A percentile compares a stretch with the other conserved stretches of the same genome.
These are phyloP conservation scores for Ceyx erithaca DNA, from an alignment of 2,797 vertebrate species.

Conservation along the genomic window DNA sequence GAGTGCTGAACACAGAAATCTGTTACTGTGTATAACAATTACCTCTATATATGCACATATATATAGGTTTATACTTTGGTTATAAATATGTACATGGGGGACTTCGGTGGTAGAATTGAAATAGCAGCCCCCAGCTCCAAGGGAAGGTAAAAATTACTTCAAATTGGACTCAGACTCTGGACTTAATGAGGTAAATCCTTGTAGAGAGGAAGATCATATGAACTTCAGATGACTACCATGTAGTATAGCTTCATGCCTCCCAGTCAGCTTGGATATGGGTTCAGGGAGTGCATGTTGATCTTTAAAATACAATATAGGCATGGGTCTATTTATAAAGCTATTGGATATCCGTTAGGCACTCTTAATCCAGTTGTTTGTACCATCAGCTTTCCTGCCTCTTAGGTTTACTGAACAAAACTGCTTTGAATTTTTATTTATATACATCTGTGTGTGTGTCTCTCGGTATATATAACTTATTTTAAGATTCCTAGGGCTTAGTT, in stretches of 20 bases:
- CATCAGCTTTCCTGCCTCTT: neutral
- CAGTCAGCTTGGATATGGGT: neutral
- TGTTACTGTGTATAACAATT: neutral
- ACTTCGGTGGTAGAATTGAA: neutral
- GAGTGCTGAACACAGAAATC: neutral
- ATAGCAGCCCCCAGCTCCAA: neutral
- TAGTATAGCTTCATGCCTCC: neutral
- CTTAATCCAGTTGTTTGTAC: neutral
- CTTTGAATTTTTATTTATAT: neutral
- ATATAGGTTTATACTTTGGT: neutral
- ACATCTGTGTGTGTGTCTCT: neutral
- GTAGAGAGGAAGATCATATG: neutral
- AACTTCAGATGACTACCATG: neutral
- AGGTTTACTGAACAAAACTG: neutral
- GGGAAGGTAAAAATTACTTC: neutral
- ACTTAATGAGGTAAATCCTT: fast-evolving
- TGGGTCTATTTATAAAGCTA: neutral
- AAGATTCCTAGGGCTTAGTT: neutral
- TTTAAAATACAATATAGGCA: neutral
- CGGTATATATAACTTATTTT: neutral
- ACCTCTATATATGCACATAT: fast-evolving
- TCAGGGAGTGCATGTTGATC: neutral
- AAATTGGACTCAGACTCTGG: neutral
- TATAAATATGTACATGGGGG: neutral
- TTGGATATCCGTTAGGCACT: neutral